Evolutionary conservation across 2,113 vertebrate genomes (phyloP).

Genomic region (Balaeniceps rex): DNA sequence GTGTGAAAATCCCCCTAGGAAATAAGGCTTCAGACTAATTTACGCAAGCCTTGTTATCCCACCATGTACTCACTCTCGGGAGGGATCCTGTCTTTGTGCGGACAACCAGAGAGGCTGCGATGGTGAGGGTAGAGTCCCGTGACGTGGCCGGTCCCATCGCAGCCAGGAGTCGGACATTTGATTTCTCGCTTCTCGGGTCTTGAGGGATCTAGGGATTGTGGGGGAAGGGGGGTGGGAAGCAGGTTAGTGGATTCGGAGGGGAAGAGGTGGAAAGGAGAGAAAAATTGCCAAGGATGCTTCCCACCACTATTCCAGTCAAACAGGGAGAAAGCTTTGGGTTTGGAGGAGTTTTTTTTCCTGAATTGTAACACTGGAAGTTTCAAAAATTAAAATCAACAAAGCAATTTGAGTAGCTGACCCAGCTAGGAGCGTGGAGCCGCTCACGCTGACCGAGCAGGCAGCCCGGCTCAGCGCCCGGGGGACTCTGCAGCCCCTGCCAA

Average conservation of each 20-base stretch:
- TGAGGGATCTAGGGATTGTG: constrained; percentile 79
- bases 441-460: accelerated
- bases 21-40: background rate
- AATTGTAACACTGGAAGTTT: background rate
- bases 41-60: background rate
- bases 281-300: background rate
- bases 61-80: constrained; percentile 89
- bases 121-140: constrained; percentile 97
- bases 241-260: background rate
- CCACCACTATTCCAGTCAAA: background rate
- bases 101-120: constrained; percentile 96
- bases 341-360: background rate
- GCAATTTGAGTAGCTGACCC: background rate
- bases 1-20: background rate
- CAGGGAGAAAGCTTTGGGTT: background rate
- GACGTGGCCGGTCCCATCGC: constrained; percentile 95
- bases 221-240: background rate
- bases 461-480: accelerated
- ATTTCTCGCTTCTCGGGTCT: constrained; percentile 94
- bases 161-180: constrained; percentile 97
- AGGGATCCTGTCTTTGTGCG: constrained; percentile 98
- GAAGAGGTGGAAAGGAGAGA: background rate
- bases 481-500: background rate
- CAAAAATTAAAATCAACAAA: background rate
- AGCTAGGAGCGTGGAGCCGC: accelerated